Base-by-base conservation (phyloP, 2,113 vertebrate species). In the Neodontobutis hainanensis region DNA sequence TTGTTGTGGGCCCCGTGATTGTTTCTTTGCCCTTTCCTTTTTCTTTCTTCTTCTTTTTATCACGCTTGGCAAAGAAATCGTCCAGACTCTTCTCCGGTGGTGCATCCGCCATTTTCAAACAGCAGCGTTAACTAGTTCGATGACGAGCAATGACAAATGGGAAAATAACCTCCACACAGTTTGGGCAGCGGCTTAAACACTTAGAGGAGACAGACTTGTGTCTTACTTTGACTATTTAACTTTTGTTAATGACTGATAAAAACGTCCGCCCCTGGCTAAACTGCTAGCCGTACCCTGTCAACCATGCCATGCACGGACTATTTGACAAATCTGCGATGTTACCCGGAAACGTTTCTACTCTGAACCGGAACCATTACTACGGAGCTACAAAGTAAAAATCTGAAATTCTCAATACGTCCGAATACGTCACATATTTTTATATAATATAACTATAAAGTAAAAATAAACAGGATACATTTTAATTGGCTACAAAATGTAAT, bases 21-120 rank as follows among this genome's bases (percentile, higher is more conserved):
- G 85, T 11, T 45, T 93, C 92, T 16, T 92, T 95, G 19, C 79
- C 87, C 78, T 92, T 93, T 14, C 91, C 92, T 48, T 95, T 95
- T 27, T 97, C 96, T 90, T 97, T 97, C 91, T 96, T 96, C 91
- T 97, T 98, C 92, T 98, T 98, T 92, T 98, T 98, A 91, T 98
- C 96, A 70, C 96, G 91, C 85, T 96, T 97, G 50, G 96, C 96
- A 76, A 98, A 97, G 90, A 98, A 97, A 83, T 98, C 95, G 78
- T 98, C 96, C 61, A 98, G 92, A 90, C 95, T 97, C 75, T 96
- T 93, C 86, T 95, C 94, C 67, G 81, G 56, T 78, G 80, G 82
- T 51, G 91, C 60, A 81, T 93, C 93, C 93, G 93, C 93, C 93
- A 94, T 94, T 90, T 94, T 94, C 85, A 80, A 56, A 16, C 52